Percentiles rank a stretch among this genome's conserved stretches.
These are phyloP conservation scores for Cepphus grylle DNA, from an alignment of 2,113 vertebrate species.

Conservation along the genomic window DNA sequence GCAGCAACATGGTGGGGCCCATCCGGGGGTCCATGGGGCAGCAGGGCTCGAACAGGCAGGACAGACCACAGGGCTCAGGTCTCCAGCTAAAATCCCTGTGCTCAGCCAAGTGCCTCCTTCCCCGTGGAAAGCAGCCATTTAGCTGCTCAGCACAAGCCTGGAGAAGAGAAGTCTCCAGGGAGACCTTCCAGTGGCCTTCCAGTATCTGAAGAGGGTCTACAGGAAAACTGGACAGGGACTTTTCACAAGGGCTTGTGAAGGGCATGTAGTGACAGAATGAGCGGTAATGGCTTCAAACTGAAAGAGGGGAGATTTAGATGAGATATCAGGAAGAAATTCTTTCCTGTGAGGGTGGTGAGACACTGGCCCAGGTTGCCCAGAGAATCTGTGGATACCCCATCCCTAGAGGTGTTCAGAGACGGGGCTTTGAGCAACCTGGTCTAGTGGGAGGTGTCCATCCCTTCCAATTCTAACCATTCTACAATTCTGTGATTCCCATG, in stretches of 20 bases:
- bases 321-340: not conserved
- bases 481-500: not conserved
- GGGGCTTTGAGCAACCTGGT: not conserved
- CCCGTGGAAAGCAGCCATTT: not conserved
- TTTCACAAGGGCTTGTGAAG: not conserved
- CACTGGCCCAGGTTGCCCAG: not conserved
- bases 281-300: not conserved
- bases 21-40: fast-evolving
- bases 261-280: not conserved
- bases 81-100: not conserved
- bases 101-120: not conserved
- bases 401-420: not conserved
- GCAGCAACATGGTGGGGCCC: fast-evolving
- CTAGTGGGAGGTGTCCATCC: not conserved
- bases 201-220: not conserved
- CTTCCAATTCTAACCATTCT: not conserved
- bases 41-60: not conserved
- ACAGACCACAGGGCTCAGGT: too few species aligned
- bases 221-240: not conserved
- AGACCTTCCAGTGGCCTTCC: not conserved
- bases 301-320: not conserved
- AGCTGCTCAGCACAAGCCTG: not conserved
- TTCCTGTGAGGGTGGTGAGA: not conserved
- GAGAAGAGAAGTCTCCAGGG: not conserved
- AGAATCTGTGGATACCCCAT: not conserved